A percentile compares a stretch with the other conserved stretches of the same genome.
Evolutionary conservation across 2,888 invertebrate genomes (phyloP).

Genomic region (Balanococcus diminutus): DNA sequence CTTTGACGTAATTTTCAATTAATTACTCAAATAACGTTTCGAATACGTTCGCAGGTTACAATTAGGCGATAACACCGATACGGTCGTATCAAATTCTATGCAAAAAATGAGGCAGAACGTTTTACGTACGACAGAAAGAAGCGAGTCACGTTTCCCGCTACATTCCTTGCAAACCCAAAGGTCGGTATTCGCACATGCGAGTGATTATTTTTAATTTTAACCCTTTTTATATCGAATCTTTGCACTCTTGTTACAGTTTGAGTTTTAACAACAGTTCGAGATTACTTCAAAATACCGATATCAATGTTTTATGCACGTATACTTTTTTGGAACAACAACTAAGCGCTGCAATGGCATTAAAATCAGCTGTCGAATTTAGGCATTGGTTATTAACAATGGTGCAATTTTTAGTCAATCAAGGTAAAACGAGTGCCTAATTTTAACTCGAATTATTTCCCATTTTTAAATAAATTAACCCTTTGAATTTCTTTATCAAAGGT

Average conservation of each 20-base stretch:
- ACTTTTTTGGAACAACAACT: constrained; percentile 75
- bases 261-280: constrained; percentile 40
- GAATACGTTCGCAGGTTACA: constrained; percentile 63
- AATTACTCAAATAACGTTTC: constrained; percentile 58
- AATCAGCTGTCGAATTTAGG: constrained; percentile 74
- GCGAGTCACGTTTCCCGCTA: constrained; percentile 48
- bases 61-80: constrained; percentile 64
- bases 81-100: constrained; percentile 63
- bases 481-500: constrained; percentile 62
- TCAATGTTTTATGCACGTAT: constrained; percentile 60
- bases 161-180: constrained; percentile 56
- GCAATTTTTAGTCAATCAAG: constrained; percentile 70
- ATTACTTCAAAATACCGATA: constrained; percentile 56
- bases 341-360: constrained; percentile 71
- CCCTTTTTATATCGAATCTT: background rate
- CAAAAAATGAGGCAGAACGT: constrained; percentile 59
- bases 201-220: background rate
- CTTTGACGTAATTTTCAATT: constrained; percentile 17
- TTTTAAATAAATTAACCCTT: background rate
- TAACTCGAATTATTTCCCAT: background rate
- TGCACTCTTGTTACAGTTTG: background rate
- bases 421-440: constrained; percentile 39
- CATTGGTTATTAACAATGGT: constrained; percentile 74
- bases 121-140: constrained; percentile 44
- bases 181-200: background rate